These are phyloP conservation scores for Cosmorhoe ocellata DNA, from an alignment of 2,888 invertebrate genomes.

Conservation along the genomic window DNA sequence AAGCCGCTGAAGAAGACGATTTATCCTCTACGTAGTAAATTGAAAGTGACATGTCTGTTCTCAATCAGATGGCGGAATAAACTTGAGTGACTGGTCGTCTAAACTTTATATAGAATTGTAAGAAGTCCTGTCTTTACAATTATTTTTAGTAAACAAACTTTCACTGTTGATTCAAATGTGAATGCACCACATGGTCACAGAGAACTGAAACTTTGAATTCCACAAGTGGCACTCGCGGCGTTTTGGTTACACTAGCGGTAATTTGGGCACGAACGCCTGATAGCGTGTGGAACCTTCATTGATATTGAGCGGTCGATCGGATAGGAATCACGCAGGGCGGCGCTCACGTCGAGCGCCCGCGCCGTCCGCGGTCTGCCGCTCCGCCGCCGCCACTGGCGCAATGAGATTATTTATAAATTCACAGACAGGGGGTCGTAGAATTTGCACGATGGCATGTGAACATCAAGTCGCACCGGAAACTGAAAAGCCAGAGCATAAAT, in stretches of 20 bases:
- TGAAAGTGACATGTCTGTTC: slow-evolving; percentile 56
- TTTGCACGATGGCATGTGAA: slow-evolving; percentile 70
- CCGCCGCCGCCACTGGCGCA: slow-evolving; percentile 80
- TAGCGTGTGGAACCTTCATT: slow-evolving; percentile 24
- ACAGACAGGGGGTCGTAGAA: slow-evolving; percentile 81
- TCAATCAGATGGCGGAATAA: slow-evolving; percentile 53
- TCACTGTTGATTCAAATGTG: slow-evolving; percentile 24
- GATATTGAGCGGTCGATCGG: slow-evolving; percentile 20
- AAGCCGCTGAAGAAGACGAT: slow-evolving; percentile 46
- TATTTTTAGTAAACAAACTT: slow-evolving; percentile 14
- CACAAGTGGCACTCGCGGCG: slow-evolving; percentile 40
- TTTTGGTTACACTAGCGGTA: slow-evolving; percentile 10
- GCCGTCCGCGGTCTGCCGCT: slow-evolving; percentile 79
- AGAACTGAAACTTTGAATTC: slow-evolving; percentile 18
- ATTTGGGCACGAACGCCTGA: slow-evolving; percentile 3
- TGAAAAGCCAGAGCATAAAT: slow-evolving; percentile 13
- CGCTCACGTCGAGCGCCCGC: slow-evolving; percentile 78
- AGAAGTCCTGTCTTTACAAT: slow-evolving; percentile 6
- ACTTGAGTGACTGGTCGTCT: slow-evolving; percentile 41
- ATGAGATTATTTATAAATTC: slow-evolving; percentile 81
- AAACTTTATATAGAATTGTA: slow-evolving; percentile 11
- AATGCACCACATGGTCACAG: slow-evolving; percentile 39
- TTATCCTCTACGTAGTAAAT: slow-evolving; percentile 57
- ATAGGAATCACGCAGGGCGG: slow-evolving; percentile 67
- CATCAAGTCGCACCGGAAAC: slow-evolving; percentile 70